A percentile compares a stretch with the other conserved stretches of the same genome.
phyloP scores from a whole-genome alignment of 2,888 invertebrate species.

The Hylaea fasciaria region DNA sequence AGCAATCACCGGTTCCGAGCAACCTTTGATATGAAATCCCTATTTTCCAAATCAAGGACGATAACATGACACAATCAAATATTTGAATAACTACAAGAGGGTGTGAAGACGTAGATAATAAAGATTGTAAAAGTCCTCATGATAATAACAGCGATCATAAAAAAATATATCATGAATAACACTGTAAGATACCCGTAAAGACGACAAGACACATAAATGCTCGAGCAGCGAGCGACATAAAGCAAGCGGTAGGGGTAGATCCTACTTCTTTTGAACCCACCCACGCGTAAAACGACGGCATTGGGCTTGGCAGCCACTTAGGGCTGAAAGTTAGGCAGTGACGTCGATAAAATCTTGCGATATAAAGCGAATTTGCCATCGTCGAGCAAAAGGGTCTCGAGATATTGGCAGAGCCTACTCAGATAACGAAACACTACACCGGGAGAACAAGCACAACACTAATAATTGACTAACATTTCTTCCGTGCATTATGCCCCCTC shows the following conservation, averaged over 20 bases:
- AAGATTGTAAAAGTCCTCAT: not conserved
- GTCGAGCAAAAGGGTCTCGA: conserved; percentile 19
- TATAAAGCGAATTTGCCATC: conserved; percentile 21
- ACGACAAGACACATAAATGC: conserved; percentile 19
- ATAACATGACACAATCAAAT: conserved; percentile 4
- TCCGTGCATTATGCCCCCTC: not conserved
- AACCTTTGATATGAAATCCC: conserved; percentile 17
- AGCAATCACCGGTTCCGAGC: conserved; percentile 21
- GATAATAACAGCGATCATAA: conserved; percentile 8
- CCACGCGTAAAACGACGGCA: conserved; percentile 37
- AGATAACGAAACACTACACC: conserved; percentile 12
- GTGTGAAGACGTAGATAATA: not conserved
- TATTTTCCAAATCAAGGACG: conserved; percentile 1
- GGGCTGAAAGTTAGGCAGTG: conserved; percentile 30
- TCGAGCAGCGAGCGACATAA: conserved; percentile 18
- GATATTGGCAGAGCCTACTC: conserved; percentile 19
- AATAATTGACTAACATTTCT: conserved; percentile 10
- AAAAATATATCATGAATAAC: conserved; percentile 10
- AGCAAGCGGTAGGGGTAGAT: conserved; percentile 18
- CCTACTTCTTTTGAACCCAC: conserved; percentile 27
- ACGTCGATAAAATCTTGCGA: conserved; percentile 22
- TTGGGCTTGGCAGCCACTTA: conserved; percentile 34
- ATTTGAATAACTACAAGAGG: not conserved
- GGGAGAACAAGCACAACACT: no score
- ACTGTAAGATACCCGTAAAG: conserved; percentile 15